A percentile compares a stretch with the other conserved stretches of the same genome.
phyloP scores from a whole-genome alignment of 2,888 invertebrate species.

The Trichacis sp. region DNA sequence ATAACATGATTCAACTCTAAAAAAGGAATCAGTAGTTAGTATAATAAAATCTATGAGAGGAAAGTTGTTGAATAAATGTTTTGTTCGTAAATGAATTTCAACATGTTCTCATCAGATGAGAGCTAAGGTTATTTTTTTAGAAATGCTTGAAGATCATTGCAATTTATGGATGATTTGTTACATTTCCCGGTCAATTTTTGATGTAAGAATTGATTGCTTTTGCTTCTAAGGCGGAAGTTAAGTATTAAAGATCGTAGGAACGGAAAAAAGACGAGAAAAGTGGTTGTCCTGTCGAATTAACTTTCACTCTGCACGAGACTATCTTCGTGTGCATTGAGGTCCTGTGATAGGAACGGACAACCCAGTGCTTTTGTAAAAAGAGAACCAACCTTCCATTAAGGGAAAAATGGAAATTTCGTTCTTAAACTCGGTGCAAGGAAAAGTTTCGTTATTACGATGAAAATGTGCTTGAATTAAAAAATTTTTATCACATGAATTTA shows the following conservation, averaged over 20 bases:
- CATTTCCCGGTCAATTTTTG: too few relatives aligned
- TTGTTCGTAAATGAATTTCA: too few relatives aligned
- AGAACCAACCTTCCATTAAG: constrained; percentile 31
- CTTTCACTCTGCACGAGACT: constrained; percentile 41
- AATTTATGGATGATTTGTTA: too few relatives aligned
- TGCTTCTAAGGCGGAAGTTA: background rate
- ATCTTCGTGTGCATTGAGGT: constrained; percentile 42
- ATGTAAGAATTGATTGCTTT: constrained; percentile 13
- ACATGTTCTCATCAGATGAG: too few relatives aligned
- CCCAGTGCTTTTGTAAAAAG: constrained; percentile 39
- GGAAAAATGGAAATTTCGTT: constrained; percentile 20
- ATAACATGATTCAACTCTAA: too few relatives aligned
- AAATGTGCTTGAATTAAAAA: constrained; percentile 10
- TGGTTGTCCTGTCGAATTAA: constrained; percentile 48
- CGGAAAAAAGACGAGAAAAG: constrained; percentile 47
- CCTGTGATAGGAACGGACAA: constrained; percentile 40
- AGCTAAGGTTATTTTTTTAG: too few relatives aligned
- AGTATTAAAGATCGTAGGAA: constrained; percentile 24
- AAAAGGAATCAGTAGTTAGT: too few relatives aligned
- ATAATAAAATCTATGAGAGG: too few relatives aligned
- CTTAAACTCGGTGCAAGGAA: constrained; percentile 22
- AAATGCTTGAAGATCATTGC: too few relatives aligned
- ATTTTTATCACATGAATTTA: too few relatives aligned
- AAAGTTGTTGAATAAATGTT: too few relatives aligned
- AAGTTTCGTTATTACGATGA: constrained; percentile 23